phyloP scores from a whole-genome alignment of 2,113 vertebrate genomes.

The Athene noctua region DNA sequence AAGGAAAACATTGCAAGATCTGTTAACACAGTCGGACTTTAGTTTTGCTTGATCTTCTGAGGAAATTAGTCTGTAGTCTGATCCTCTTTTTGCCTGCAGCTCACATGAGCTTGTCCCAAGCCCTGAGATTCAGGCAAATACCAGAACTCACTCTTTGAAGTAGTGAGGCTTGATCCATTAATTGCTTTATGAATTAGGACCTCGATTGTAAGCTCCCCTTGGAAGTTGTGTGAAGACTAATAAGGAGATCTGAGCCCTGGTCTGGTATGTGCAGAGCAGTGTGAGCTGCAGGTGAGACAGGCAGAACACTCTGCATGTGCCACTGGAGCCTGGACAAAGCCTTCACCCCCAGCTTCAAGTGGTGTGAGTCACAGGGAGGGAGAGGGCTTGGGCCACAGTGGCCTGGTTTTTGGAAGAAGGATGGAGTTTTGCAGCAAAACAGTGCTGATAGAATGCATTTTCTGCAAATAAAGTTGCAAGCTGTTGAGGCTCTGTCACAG shows the following conservation, averaged over 20 bases:
- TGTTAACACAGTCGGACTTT: not conserved
- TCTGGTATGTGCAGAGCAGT: not conserved
- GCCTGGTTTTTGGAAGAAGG: not conserved
- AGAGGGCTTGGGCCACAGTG: not conserved
- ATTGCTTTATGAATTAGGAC: constrained; percentile 19
- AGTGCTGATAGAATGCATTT: not conserved
- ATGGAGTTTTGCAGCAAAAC: not conserved
- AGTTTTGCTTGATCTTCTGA: constrained; percentile 15
- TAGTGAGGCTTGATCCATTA: not conserved
- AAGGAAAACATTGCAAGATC: not conserved
- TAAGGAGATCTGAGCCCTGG: not conserved
- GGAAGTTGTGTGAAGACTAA: not conserved
- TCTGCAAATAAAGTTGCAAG: not conserved
- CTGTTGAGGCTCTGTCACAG: rapidly evolving
- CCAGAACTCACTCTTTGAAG: constrained; percentile 3
- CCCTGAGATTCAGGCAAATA: not conserved
- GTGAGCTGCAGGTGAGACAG: rapidly evolving
- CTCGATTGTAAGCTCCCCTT: not conserved
- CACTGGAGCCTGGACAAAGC: not conserved
- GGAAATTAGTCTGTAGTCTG: constrained; percentile 3
- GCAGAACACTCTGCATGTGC: not conserved
- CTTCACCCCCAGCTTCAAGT: not conserved
- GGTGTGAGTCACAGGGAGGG: not conserved
- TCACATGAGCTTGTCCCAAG: not conserved
- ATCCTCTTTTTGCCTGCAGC: not conserved